Base-by-base conservation (phyloP, 2,113 vertebrate genomes). In the Xiphias gladius region DNA sequence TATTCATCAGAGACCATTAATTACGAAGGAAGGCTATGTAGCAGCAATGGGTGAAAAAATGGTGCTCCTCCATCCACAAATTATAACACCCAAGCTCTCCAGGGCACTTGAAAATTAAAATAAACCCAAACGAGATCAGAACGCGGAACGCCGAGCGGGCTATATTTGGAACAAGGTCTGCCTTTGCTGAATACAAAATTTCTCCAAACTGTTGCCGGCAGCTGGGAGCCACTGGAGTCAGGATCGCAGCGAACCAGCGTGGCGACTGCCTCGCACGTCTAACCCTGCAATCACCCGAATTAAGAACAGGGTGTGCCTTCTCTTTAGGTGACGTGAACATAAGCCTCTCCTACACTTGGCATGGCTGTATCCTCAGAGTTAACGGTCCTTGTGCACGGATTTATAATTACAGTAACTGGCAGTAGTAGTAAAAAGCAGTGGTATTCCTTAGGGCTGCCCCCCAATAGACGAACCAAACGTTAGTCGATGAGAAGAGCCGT, bases 51-150 rank as follows among this genome's bases (percentile, higher is more conserved):
- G 79, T 46, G 85, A 65, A 35, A 76, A 69, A 64, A 74, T 1
- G 26, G 7, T 26, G 71, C 84, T 85, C 64, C 86, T 88, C 79
- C 79, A 74, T 85, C 87, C 85, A 82, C 70, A 85, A 76, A 88
- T 88, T 91, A 85, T 54, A 92, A 89, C 82, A 80, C 77, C 69
- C 80, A 89, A n/a, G 67, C 73, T 89, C 88, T 90, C 87, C 46
- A 3, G 88, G 89, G 92, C 80, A 76, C 80, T 82, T 7, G 35
- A 63, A 89, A 90, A 92, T 91, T 81, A 83, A 89, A 92, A 89
- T 86, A 87, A 90, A 89, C 83, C 89, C 80, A 89, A 89, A 85
- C 90, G 87, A 87, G 85, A 90, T 85, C 62, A 72, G 81, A 86
- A 84, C 30, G 70, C 39, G 28, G 35, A 82, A 84, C 50, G 37